Evolutionary conservation across 1,140 invertebrate genomes (phyloP).

Genomic region (Drosophila mayri): DNA sequence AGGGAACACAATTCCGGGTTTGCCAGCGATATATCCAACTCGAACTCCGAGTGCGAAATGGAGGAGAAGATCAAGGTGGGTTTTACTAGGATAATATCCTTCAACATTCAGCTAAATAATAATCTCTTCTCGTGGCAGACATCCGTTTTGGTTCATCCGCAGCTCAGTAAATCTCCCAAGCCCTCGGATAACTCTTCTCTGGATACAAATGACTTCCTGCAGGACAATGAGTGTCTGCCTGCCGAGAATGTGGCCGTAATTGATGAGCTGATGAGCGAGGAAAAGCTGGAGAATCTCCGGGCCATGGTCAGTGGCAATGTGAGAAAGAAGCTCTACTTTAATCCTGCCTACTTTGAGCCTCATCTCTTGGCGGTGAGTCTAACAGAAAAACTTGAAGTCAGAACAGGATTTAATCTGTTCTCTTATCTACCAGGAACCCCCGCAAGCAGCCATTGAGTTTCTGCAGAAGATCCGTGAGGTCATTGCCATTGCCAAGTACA

Average conservation of each 20-base stretch:
- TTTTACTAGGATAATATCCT: fast-evolving
- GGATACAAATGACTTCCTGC: conserved; percentile 68
- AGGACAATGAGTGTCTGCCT: conserved; percentile 88
- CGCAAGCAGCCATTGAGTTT: conserved; percentile 94
- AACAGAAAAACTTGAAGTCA: not conserved
- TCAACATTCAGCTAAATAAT: not conserved
- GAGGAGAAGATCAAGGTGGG: conserved; percentile 76
- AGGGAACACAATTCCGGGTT: conserved; percentile 86
- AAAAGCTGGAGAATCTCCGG: conserved; percentile 87
- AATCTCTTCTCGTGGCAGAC: conserved; percentile 85
- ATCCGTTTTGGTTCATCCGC: conserved; percentile 89
- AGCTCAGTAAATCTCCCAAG: conserved; percentile 59
- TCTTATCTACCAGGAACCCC: conserved; percentile 88
- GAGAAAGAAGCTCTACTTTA: conserved; percentile 93
- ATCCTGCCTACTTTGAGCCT: conserved; percentile 94
- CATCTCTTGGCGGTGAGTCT: conserved; percentile 91
- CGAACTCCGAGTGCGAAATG: conserved; percentile 84
- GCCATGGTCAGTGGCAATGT: conserved; percentile 88
- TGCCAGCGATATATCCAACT: conserved; percentile 84
- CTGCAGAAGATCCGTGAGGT: conserved; percentile 94
- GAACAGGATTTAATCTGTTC: not conserved
- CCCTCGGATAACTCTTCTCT: conserved; percentile 29
- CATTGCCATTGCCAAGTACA: conserved; percentile 93
- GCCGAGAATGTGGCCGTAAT: conserved; percentile 93
- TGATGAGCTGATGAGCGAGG: conserved; percentile 90